These are phyloP conservation scores for Tetramorium bicarinatum DNA, from an alignment of 2,888 invertebrate species.

Conservation along the genomic window DNA sequence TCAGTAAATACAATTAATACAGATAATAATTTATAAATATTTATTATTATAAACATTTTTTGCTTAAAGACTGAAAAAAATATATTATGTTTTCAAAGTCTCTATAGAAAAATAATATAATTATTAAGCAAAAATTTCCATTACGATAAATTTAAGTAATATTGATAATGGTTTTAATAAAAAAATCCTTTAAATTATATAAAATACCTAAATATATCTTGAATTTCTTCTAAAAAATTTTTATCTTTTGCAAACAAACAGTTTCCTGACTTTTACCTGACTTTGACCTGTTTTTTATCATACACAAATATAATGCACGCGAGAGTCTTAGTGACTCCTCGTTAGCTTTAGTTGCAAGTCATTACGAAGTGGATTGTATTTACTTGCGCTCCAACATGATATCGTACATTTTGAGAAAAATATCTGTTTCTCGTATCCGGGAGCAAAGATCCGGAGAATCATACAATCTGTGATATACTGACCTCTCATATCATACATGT, in stretches of 20 bases:
- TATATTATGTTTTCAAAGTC: not conserved
- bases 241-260: not conserved
- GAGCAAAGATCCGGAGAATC: conserved; percentile 8
- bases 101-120: not conserved
- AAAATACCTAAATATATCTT: not conserved
- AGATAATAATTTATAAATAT: not conserved
- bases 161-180: not conserved
- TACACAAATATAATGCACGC: not conserved
- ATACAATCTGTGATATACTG: not conserved
- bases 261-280: not conserved
- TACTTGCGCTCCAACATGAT: not conserved
- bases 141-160: not conserved
- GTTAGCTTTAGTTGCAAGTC: not conserved
- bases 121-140: not conserved
- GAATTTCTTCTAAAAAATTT: not conserved
- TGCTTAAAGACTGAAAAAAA: not conserved
- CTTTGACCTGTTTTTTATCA: not conserved
- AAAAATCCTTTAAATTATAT: not conserved
- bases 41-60: not conserved
- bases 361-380: not conserved
- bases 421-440: conserved; percentile 13
- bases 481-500: not conserved
- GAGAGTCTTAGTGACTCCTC: not conserved
- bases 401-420: not conserved
- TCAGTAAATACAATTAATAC: no score